Conservation (phyloP, 2,888 invertebrate genomes). For the Linnaemya tessellans region DNA sequence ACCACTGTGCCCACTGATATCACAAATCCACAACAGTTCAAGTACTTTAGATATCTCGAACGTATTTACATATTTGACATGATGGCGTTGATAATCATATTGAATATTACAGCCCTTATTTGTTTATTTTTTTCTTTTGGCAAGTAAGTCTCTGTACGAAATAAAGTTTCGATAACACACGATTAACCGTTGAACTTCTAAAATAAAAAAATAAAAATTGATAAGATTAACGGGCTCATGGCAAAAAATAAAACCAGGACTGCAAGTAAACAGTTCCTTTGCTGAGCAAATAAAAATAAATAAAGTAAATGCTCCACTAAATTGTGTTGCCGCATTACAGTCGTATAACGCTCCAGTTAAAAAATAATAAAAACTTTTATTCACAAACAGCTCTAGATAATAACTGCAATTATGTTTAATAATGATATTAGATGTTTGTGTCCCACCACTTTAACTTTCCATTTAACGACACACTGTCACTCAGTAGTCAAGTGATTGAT, state of each 20-base stretch:
- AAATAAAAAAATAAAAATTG: slow-evolving; percentile 33
- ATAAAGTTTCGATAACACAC: slow-evolving; percentile 57
- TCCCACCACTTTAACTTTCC: background rate
- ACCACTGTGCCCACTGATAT: too few species aligned
- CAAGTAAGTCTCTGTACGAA: slow-evolving; percentile 20
- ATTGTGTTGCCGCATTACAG: background rate
- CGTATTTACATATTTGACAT: slow-evolving; percentile 60
- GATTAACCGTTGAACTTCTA: slow-evolving; percentile 42
- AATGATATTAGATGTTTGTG: slow-evolving; percentile 1
- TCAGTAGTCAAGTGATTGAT: slow-evolving; percentile 42
- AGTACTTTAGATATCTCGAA: slow-evolving; percentile 63
- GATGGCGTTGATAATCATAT: slow-evolving; percentile 36
- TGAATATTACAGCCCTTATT: slow-evolving; percentile 7
- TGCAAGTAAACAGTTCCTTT: background rate
- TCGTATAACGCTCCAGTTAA: background rate
- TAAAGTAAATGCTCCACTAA: background rate
- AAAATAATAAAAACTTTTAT: background rate
- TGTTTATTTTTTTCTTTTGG: background rate
- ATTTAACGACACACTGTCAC: slow-evolving; percentile 13
- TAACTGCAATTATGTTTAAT: slow-evolving; percentile 45
- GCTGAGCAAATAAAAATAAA: background rate
- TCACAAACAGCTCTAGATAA: slow-evolving; percentile 36
- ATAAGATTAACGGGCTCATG: slow-evolving; percentile 56
- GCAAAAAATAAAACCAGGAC: slow-evolving; percentile 15
- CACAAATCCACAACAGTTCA: background rate